Evolutionary conservation across 1,140 invertebrate genomes (phyloP), one percentile per base, ranked within the genome.

Genomic region (Leptopilina clavipes): DNA sequence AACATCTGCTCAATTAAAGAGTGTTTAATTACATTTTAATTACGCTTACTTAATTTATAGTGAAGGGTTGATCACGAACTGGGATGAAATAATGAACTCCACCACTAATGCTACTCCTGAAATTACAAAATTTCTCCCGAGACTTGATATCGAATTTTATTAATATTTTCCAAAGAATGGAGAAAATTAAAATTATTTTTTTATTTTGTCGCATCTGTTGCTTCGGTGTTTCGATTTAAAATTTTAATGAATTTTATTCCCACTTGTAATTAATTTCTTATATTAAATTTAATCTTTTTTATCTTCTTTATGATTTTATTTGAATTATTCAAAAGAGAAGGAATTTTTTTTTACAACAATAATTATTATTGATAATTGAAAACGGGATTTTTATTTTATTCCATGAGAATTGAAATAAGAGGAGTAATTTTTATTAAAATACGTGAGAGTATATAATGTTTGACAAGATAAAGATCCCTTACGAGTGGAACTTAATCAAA

Each of bases 1-100:
- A 31, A 31, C 82, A 83, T 75, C 81, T 78, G 80, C 70, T 77
- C 79, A 81, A 82, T 84, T 84, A 81, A 83, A 81, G 80, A 82
- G 80, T 84, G 84, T 86, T 87, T 86, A 82, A 83, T 85, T 80
- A 80, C 74, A 18, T 73, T 72, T 83, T 84, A 85, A 86, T 81
- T 82, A 76, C 78, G 78, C 78, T 82, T 65, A 65, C 56, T 25
- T 44, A 22, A 22, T 43, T 10, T 65, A 65, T 65, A 25, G 19
- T 65, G 9, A 65, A 65, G 56, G 25, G 56, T 65, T 65, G 56
- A 65, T 65, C 11, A 25, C 56, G 56, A 65, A 25, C 56, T 65
- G 22, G 22, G 22, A 31, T 65, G 31, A 12, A 22, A 25, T 31
- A 14, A 22, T 25, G 8, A 65, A 31, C 19, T 65, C 2, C 11